Conservation (phyloP, 2,888 invertebrate genomes). For the Norana najaformis region DNA sequence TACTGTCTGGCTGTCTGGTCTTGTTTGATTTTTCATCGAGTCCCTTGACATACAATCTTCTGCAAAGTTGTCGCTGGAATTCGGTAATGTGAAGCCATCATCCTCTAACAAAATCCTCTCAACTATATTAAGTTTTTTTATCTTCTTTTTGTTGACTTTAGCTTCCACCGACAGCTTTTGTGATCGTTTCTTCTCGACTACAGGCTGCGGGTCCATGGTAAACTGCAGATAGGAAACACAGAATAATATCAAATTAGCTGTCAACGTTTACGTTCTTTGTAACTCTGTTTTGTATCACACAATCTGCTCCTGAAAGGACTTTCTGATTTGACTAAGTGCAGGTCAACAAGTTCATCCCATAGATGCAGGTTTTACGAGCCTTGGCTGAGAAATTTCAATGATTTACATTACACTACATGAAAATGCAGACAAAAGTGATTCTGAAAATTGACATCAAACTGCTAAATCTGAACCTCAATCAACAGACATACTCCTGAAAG, state of each 20-base stretch:
- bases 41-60: neutral
- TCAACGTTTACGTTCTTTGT: too few relatives aligned
- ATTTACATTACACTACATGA: too few relatives aligned
- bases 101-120: neutral
- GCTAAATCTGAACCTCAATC: too few relatives aligned
- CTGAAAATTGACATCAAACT: too few relatives aligned
- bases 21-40: neutral
- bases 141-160: neutral
- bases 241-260: neutral
- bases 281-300: too few relatives aligned
- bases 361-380: too few relatives aligned
- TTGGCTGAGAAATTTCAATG: too few relatives aligned
- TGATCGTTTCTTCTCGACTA: neutral
- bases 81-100: neutral
- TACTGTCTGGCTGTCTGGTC: neutral
- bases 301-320: too few relatives aligned
- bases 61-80: neutral
- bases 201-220: neutral
- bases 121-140: neutral
- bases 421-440: too few relatives aligned
- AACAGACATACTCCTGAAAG: too few relatives aligned
- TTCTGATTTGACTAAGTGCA: too few relatives aligned
- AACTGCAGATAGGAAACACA: neutral
- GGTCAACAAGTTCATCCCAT: too few relatives aligned
- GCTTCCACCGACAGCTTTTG: neutral